phyloP scores from a whole-genome alignment of 2,113 vertebrate genomes.

The Notiomystis cincta region DNA sequence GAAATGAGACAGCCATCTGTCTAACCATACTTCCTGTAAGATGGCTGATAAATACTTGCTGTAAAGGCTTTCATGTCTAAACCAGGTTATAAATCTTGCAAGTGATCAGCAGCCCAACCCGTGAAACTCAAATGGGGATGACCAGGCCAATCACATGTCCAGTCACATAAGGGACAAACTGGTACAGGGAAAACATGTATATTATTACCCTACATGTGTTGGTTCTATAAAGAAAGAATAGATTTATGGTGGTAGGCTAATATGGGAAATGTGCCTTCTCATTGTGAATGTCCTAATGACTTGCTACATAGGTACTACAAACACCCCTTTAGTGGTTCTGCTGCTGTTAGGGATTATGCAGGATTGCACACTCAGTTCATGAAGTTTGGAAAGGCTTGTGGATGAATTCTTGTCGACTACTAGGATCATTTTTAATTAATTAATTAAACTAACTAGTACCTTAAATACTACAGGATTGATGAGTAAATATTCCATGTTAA shows the following conservation, averaged over 20 bases:
- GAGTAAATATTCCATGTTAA: not conserved
- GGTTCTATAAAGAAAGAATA: not conserved
- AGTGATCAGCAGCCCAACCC: not conserved
- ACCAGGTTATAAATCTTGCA: not conserved
- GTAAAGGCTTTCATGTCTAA: not conserved
- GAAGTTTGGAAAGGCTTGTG: not conserved
- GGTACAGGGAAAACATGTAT: fast-evolving
- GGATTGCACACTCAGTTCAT: not conserved
- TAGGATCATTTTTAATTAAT: not conserved
- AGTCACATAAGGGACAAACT: not conserved
- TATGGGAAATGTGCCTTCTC: not conserved
- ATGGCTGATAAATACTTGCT: not conserved
- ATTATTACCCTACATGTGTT: not conserved
- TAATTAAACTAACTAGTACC: not conserved
- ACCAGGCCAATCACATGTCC: not conserved
- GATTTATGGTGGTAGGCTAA: not conserved
- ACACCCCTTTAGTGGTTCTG: not conserved
- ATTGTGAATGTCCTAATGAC: not conserved
- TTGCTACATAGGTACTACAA: not conserved
- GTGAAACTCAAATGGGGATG: not conserved
- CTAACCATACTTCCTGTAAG: not conserved
- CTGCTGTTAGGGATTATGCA: not conserved
- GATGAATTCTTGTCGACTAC: not conserved
- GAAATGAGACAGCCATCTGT: not conserved
- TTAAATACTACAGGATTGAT: not conserved